Percentiles rank a stretch among this genome's conserved stretches.
phyloP scores from a whole-genome alignment of 2,797 vertebrate genomes.

The Pempheris klunzingeri region DNA sequence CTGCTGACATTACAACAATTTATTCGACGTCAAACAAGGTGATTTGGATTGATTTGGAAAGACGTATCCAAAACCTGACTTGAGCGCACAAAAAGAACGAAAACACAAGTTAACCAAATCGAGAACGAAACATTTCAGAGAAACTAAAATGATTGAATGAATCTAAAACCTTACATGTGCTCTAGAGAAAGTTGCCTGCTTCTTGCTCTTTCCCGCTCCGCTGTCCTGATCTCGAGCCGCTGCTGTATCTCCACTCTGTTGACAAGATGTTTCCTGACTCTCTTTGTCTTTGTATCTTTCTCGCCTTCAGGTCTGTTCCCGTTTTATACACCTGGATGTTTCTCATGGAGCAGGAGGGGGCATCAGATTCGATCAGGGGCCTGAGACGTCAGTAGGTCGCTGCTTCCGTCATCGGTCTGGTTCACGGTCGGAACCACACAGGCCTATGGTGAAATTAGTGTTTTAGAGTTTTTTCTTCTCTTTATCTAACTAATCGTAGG shows the following conservation, averaged over 20 bases:
- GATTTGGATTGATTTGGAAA: conserved; percentile 1
- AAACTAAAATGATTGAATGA: too few relatives aligned
- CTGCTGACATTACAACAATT: neutral
- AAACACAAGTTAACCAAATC: neutral
- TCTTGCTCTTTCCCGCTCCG: conserved; percentile 46
- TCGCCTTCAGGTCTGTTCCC: conserved; percentile 81
- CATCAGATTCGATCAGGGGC: conserved; percentile 85
- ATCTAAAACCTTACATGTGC: conserved; percentile 81
- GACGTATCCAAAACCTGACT: neutral
- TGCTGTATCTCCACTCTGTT: conserved; percentile 69
- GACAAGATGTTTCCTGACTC: conserved; percentile 45
- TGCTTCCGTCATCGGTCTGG: conserved; percentile 84
- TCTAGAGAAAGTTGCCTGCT: conserved; percentile 46
- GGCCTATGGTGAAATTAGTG: conserved; percentile 69
- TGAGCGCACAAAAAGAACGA: neutral
- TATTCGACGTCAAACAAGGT: neutral
- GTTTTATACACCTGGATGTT: conserved; percentile 92
- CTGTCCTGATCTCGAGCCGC: conserved; percentile 78
- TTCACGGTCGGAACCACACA: conserved; percentile 66
- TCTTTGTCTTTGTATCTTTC: conserved; percentile 73
- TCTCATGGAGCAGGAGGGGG: conserved; percentile 81
- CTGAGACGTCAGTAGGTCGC: conserved; percentile 91
- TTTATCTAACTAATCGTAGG: conserved; percentile 58
- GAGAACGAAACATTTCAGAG: neutral
- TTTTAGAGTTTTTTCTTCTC: conserved; percentile 45